Base-by-base conservation (phyloP, 2,113 vertebrate species). In the Anser cygnoides region DNA sequence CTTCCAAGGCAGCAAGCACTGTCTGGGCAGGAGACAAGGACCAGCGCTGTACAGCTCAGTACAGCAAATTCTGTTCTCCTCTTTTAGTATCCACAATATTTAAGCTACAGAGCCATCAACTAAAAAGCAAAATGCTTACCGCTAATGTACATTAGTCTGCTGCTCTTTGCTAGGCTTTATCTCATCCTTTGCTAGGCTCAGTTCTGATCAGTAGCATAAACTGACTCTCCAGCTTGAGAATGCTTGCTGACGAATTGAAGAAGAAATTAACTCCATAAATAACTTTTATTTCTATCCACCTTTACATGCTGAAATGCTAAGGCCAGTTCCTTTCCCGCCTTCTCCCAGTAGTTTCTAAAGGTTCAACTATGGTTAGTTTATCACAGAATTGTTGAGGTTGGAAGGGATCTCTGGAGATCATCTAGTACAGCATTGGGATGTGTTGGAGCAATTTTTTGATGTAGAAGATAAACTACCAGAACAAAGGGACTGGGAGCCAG, bases 271-370 rank as follows among this genome's bases (percentile, higher is more conserved):
- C 19, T 44, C 6, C 26, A 5, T 6, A 11, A 9, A 2, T 55
- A 90, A n/a, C 2, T 62, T 80, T 86, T 19, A 33, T 50, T 72
- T 65, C 52, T 55, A 83, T 12, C 3, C 18, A 80, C 4, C 3
- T 83, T 62, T 46, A 31, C 6, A 35, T 13, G 9, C 6, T n/a
- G 23, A 79, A 88, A 26, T 44, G 3, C 33, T 78, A 13, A 22
- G 16, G 16, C 23, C 49, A 20, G 2, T 8, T 71, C 11, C 4
- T 76, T 8, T 15, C 35, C 13, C 4, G 3, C 3, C 1, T 1
- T 50, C 6, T 3, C 4, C 13, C 11, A 0, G 19, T 39, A 29
- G 6, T 81, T 91, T 93, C n/a, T 71, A 66, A 58, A 72, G n/a
- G 21, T 46, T 79, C 63, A 85, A 2, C 16, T 16, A 59, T 8